Evolutionary conservation across 2,113 vertebrate species (phyloP), one percentile per base, ranked within the genome.

Genomic region (Hiodon alosoides): DNA sequence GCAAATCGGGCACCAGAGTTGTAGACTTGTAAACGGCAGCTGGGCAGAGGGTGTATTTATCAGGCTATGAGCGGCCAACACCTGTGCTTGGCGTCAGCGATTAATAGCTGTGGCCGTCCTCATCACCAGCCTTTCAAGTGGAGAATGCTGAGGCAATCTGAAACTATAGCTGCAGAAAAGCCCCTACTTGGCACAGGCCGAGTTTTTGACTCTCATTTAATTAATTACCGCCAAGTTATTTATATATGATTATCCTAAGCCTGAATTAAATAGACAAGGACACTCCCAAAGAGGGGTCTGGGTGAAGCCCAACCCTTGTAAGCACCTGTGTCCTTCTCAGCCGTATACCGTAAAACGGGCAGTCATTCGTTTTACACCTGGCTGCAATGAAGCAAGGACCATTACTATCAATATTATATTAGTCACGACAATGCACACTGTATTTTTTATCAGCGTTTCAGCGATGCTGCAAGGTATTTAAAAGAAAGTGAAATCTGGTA

Each of bases 181-280:
- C 47, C 57, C 61, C 9, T 17, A 31, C 65, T 78, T 79, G 79
- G 76, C 78, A 79, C 46, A 51, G 16, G 64, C 64, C 58, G 50
- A 69, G 62, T 60, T 73, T 79, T 31, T 74, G 76, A 78, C 82
- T 87, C 86, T 82, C 81, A 88, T 88, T 82, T 80, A 85, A 89
- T 82, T 86, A 81, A 79, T 75, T 72, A 70, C 75, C 70, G 72
- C 69, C 79, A 83, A 85, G 84, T 85, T 86, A 86, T 86, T 85
- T 87, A 85, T 85, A 86, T 75, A 75, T 84, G 13, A 16, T 61
- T 81, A 67, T 31, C 31, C 31, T 31, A 31, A 31, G 31, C 31
- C 31, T 31, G 31, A 31, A 31, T 31, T 31, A 31, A 31, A 31
- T 31, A 31, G 31, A 31, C 31, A 31, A 31, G 31, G 31, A 31